phyloP scores from a whole-genome alignment of 64 coral and sea anemone species.

The Dendrophyllia cribrosa region DNA sequence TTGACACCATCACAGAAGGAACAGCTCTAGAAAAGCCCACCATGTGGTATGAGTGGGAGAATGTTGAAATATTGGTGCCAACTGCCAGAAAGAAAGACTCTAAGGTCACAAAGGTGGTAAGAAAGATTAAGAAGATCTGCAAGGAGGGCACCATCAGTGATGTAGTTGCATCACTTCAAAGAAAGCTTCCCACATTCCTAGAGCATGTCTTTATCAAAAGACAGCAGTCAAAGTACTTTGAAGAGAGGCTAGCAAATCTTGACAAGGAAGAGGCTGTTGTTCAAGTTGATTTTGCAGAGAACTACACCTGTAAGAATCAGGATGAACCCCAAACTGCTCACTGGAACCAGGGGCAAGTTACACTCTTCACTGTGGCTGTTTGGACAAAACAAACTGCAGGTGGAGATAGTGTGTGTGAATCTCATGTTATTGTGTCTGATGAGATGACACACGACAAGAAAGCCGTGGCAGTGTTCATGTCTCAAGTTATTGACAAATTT shows the following conservation, averaged over 20 bases:
- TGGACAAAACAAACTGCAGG: too few species aligned
- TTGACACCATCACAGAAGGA: too few species aligned
- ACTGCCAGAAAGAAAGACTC: constrained; percentile 2
- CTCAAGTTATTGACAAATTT: too few species aligned
- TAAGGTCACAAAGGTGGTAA: constrained; percentile 49
- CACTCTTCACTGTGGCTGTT: too few species aligned
- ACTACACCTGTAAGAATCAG: constrained; percentile 18
- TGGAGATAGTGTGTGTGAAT: too few species aligned
- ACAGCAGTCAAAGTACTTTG: constrained; percentile 13
- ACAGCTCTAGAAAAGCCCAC: not conserved
- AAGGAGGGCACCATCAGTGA: constrained; percentile 60
- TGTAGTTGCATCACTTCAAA: constrained; percentile 61
- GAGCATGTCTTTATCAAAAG: constrained; percentile 22
- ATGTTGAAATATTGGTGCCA: constrained; percentile 12
- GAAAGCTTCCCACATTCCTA: constrained; percentile 10
- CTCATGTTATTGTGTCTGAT: too few species aligned
- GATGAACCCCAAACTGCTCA: constrained; percentile 23
- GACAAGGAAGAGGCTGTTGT: not conserved
- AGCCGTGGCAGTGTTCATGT: too few species aligned
- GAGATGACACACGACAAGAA: too few species aligned
- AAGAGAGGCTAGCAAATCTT: not conserved
- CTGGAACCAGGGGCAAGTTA: constrained; percentile 12
- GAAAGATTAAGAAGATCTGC: constrained; percentile 59
- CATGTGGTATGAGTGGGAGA: constrained; percentile 71
- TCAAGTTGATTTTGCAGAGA: constrained; percentile 22